A percentile compares a stretch with the other conserved stretches of the same genome.
phyloP scores from a whole-genome alignment of 2,888 invertebrate genomes.

The Muscina levida region DNA sequence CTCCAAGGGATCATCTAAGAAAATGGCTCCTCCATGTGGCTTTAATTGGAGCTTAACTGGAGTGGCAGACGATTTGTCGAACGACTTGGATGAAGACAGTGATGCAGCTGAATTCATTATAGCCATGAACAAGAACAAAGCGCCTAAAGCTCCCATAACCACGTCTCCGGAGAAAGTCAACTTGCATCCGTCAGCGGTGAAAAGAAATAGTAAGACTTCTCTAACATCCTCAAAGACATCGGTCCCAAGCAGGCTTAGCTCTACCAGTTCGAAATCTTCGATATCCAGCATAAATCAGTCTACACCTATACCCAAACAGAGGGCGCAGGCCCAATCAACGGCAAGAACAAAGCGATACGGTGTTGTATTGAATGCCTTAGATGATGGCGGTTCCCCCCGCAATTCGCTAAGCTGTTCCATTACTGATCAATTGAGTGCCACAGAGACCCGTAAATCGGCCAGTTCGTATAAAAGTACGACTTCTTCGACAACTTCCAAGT shows the following conservation, averaged over 20 bases:
- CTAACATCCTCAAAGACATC: conserved; percentile 34
- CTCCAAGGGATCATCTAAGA: conserved; percentile 61
- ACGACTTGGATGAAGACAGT: conserved; percentile 75
- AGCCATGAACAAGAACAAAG: conserved; percentile 62
- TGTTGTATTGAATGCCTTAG: conserved; percentile 77
- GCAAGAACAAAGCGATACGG: conserved; percentile 78
- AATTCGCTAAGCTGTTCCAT: conserved; percentile 48
- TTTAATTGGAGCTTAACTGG: conserved; percentile 79
- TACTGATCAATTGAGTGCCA: conserved; percentile 24
- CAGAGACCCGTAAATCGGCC: conserved; percentile 56
- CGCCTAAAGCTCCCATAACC: conserved; percentile 10
- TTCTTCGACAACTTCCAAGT: conserved; percentile 38
- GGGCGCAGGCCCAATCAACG: conserved; percentile 62
- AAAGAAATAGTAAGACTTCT: conserved; percentile 62
- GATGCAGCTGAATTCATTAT: conserved; percentile 66
- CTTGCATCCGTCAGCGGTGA: conserved; percentile 45
- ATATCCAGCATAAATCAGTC: conserved; percentile 51
- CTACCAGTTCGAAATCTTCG: conserved; percentile 55
- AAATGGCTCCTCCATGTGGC: conserved; percentile 78
- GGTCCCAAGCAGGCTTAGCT: conserved; percentile 46
- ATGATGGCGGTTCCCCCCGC: conserved; percentile 68
- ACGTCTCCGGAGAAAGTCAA: not conserved
- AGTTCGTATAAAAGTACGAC: conserved; percentile 42
- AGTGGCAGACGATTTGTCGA: conserved; percentile 71
- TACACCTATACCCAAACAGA: conserved; percentile 67